Base-by-base conservation (phyloP, 2,113 vertebrate species). In the Formicarius rufipectus region DNA sequence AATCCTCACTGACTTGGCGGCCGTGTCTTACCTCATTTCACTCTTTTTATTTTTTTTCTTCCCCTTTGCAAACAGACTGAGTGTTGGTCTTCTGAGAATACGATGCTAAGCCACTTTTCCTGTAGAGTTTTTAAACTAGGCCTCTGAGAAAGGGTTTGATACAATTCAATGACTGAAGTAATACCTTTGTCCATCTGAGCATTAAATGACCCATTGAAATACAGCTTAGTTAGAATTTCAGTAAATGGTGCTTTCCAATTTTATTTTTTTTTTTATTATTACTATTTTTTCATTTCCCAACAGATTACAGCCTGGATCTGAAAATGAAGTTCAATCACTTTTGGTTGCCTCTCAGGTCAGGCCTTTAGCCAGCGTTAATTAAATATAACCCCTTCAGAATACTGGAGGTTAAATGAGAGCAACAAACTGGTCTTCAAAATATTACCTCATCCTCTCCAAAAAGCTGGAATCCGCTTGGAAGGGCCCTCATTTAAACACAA, bases 301-400 rank as follows among this genome's bases (percentile, higher is more conserved):
- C 74, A 97, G 97, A 98, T 95, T 92, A 94, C 62, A 97, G 89
- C 80, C 95, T 96, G 97, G 97, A 97, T 98, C 97, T 87, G 97
- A 98, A 98, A 98, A 97, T 95, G 97, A 97, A 97, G 98, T 96
- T 98, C 98, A 98, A 98, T 98, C 98, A 98, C 95, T 98, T 98
- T 97, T 96, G 94, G 96, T 97, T 97, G 94, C 97, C 97, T 98
- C 94, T 89, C 97, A 98, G 99, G 98, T 99, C 98, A 99, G 97
- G 96, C 84, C 95, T 98, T 98, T 98, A 98, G 97, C 98, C 98
- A 98, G 96, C 97, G 97, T 98, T 99, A 99, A 99, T 99, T 99
- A 99, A 99, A 99, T 98, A 98, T 93, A 98, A 98, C 98, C 98
- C 98, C 98, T 97, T 97, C 95, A 98, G 98, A 98, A 98, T 97